Evolutionary conservation across 2,113 vertebrate genomes (phyloP).

Genomic region (Agapornis roseicollis): DNA sequence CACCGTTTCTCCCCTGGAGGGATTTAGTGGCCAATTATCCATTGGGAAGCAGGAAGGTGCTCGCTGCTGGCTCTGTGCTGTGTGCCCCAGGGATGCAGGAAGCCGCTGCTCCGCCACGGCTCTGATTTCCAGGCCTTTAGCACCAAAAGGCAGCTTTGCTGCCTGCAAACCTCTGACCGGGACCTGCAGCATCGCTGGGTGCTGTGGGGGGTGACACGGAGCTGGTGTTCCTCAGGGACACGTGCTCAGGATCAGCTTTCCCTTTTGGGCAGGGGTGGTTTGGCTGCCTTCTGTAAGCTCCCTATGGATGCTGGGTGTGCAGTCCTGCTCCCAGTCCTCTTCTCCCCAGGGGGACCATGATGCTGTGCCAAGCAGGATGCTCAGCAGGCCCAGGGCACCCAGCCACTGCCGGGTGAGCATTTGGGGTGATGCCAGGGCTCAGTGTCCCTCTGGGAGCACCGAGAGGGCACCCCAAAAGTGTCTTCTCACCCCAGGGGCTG

Average conservation of each 20-base stretch:
- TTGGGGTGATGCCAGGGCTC: not conserved
- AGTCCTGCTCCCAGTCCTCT: not conserved
- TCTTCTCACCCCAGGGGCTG: fast-evolving
- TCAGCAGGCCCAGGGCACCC: not conserved
- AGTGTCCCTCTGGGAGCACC: not conserved
- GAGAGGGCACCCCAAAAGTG: not conserved
- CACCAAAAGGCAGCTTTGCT: not conserved
- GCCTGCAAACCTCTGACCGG: not conserved
- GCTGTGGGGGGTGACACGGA: fast-evolving
- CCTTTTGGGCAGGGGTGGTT: not conserved
- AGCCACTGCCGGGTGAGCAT: fast-evolving
- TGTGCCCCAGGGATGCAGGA: not conserved
- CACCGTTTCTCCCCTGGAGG: slow-evolving; percentile 16
- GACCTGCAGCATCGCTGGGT: fast-evolving
- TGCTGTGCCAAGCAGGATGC: not conserved
- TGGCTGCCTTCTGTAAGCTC: not conserved
- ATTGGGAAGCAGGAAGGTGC: slow-evolving; percentile 30
- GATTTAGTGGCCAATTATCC: slow-evolving; percentile 74
- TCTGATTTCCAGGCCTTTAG: not conserved
- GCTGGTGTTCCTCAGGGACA: fast-evolving
- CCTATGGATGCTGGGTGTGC: fast-evolving
- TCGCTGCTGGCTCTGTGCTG: not conserved
- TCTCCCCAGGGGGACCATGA: fast-evolving
- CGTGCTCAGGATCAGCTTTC: not conserved
- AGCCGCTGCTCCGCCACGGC: fast-evolving